Conservation (phyloP, 1,140 invertebrate genomes). For the Archivesica marissinica region DNA sequence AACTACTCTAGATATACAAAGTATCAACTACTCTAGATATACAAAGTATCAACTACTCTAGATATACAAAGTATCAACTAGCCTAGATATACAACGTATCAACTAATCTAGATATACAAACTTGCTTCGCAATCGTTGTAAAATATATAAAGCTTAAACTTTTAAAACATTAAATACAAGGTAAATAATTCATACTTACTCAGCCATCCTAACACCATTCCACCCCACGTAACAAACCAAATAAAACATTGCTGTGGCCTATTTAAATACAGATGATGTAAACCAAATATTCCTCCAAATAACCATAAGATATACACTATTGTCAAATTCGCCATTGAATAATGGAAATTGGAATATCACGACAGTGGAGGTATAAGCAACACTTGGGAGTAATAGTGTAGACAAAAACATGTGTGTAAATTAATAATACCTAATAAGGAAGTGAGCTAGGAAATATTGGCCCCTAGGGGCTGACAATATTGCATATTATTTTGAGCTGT, state of each 20-base stretch:
- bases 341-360: too few relatives aligned
- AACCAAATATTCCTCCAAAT: constrained; percentile 92
- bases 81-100: not conserved
- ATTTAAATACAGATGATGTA: constrained; percentile 95
- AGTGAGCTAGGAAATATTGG: too few relatives aligned
- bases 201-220: constrained; percentile 93
- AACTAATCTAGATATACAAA: not conserved
- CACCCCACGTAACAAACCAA: constrained; percentile 93
- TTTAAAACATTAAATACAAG: not conserved
- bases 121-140: not conserved
- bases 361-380: too few relatives aligned
- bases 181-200: constrained; percentile 75
- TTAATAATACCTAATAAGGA: too few relatives aligned
- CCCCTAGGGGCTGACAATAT: too few relatives aligned
- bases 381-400: too few relatives aligned
- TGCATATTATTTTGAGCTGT: too few relatives aligned
- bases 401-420: too few relatives aligned
- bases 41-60: not conserved
- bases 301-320: constrained; percentile 92
- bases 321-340: constrained; percentile 85
- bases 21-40: not conserved
- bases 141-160: not conserved
- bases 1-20: not conserved
- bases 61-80: not conserved
- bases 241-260: constrained; percentile 94